phyloP scores from a whole-genome alignment of 2,888 invertebrate species.

The Mimachlamys varia region DNA sequence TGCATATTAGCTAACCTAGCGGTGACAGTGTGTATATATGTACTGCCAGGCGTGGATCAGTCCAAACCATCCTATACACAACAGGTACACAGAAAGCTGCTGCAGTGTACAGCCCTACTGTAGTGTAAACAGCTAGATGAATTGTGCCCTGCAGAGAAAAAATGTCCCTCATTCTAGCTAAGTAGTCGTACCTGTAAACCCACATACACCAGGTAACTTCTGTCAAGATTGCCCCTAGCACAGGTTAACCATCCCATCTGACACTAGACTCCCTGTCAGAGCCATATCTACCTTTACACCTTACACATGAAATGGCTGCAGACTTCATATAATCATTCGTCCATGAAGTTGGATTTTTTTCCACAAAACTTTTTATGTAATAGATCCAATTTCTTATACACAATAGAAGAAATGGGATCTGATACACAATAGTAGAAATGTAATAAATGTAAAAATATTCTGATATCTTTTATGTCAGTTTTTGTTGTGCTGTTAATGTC shows the following conservation, averaged over 20 bases:
- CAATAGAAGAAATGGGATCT: background rate
- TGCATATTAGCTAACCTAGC: background rate
- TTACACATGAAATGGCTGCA: constrained; percentile 19
- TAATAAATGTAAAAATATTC: background rate
- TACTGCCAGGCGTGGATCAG: background rate
- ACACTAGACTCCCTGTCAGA: constrained; percentile 11
- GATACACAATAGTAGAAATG: background rate
- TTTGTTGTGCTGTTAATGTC: background rate
- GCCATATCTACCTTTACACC: background rate
- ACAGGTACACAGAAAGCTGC: background rate
- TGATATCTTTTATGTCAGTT: background rate
- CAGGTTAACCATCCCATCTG: constrained; percentile 21
- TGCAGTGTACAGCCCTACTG: background rate
- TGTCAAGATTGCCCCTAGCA: background rate
- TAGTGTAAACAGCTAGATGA: background rate
- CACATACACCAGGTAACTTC: background rate
- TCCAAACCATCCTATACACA: background rate
- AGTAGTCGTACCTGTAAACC: background rate
- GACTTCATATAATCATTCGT: background rate
- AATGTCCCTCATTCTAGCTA: background rate
- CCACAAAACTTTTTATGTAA: background rate
- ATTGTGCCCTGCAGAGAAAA: background rate
- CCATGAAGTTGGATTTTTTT: background rate
- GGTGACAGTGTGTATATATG: constrained; percentile 28
- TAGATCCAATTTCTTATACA: background rate